A percentile compares a stretch with the other conserved stretches of the same genome.
Evolutionary conservation across 2,797 vertebrate species (phyloP).

Genomic region (Falco concolor): DNA sequence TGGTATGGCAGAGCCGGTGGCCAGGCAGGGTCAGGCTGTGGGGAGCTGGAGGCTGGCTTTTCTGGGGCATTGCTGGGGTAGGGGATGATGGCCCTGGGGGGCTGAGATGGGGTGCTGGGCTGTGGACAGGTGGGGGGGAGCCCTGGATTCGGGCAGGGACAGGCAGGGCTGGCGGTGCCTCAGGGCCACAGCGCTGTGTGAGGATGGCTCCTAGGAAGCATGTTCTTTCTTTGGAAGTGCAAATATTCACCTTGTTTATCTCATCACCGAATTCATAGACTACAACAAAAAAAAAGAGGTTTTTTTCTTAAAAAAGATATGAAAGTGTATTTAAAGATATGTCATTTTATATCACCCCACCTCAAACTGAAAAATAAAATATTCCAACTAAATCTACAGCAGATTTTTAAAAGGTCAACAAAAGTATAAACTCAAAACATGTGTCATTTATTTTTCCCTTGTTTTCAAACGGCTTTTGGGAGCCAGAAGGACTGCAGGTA

Average conservation of each 20-base stretch:
- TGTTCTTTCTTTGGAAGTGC: not conserved
- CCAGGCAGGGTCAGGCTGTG: not conserved
- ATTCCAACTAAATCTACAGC: not conserved
- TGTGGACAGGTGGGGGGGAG: rapidly evolving
- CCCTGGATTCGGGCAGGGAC: rapidly evolving
- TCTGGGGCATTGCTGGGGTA: not conserved
- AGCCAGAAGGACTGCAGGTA: not conserved
- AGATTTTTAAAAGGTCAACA: not conserved
- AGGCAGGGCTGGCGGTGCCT: not conserved
- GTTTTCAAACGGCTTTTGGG: not conserved
- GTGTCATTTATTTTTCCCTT: not conserved
- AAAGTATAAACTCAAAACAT: not conserved
- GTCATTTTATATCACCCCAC: not conserved
- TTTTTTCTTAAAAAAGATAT: not conserved
- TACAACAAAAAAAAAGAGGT: not conserved
- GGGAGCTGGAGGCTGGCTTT: not conserved
- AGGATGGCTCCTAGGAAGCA: not conserved
- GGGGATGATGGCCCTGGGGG: not conserved
- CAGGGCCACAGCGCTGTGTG: not conserved
- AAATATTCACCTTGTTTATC: not conserved
- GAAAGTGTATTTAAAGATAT: not conserved
- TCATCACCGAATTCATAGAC: not conserved
- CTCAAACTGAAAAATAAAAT: not conserved
- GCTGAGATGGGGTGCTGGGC: not conserved
- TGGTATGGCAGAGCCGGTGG: rapidly evolving